Evolutionary conservation across 2,888 invertebrate genomes (phyloP).

Genomic region (Agrochola macilenta): DNA sequence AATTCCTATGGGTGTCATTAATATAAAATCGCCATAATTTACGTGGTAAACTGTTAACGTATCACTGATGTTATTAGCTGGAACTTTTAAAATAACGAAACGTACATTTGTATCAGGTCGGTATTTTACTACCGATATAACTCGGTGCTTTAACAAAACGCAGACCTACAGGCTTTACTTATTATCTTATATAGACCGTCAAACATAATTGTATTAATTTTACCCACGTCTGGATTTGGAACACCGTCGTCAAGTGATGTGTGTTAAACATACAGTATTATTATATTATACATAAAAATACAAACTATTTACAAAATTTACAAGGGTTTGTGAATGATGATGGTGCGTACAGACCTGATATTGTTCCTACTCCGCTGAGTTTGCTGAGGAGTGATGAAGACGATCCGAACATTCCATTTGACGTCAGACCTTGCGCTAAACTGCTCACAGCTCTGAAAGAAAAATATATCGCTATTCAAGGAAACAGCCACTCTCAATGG

Average conservation of each 20-base stretch:
- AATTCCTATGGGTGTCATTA: conserved; percentile 13
- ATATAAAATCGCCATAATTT: conserved; percentile 26
- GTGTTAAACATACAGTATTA: conserved; percentile 50
- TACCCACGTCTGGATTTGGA: conserved; percentile 1
- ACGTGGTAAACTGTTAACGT: conserved; percentile 11
- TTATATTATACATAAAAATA: conserved; percentile 52
- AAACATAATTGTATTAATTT: not conserved
- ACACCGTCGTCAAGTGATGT: conserved; percentile 3
- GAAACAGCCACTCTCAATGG: conserved; percentile 60
- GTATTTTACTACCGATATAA: not conserved
- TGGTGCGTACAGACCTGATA: conserved; percentile 83
- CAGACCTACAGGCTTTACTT: conserved; percentile 11
- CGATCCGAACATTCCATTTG: conserved; percentile 94
- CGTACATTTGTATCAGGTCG: not conserved
- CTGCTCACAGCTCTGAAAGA: conserved; percentile 89
- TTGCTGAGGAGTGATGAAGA: conserved; percentile 92
- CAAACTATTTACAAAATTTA: conserved; percentile 63
- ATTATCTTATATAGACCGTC: conserved; percentile 7
- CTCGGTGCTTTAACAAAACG: conserved; percentile 1
- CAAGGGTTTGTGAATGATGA: conserved; percentile 39
- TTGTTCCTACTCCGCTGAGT: conserved; percentile 88
- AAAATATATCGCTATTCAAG: conserved; percentile 78
- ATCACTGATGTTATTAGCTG: conserved; percentile 1
- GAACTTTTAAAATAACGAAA: conserved; percentile 10
- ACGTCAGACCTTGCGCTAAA: conserved; percentile 91